Percentiles rank a stretch among this genome's conserved stretches.
These are phyloP conservation scores for Pammene aurita DNA, from an alignment of 2,888 invertebrate genomes.

Conservation along the genomic window DNA sequence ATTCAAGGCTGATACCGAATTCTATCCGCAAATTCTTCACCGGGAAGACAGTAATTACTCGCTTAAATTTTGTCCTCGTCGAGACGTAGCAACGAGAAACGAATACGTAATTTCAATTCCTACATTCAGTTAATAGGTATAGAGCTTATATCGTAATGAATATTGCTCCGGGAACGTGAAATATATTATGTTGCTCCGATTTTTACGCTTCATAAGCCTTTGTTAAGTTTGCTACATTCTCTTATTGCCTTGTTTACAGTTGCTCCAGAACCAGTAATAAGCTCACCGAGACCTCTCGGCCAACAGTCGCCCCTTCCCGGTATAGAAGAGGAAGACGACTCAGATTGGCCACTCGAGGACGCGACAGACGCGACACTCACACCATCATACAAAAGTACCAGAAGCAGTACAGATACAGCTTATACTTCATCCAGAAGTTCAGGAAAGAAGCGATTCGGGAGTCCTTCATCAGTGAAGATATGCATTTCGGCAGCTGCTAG, in stretches of 20 bases:
- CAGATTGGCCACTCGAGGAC: slow-evolving; percentile 82
- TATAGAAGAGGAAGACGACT: slow-evolving; percentile 92
- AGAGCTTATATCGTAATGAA: slow-evolving; percentile 43
- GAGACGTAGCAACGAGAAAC: slow-evolving; percentile 51
- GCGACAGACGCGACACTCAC: slow-evolving; percentile 78
- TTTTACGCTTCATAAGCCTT: slow-evolving; percentile 24
- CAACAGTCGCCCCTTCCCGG: slow-evolving; percentile 91
- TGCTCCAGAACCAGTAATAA: slow-evolving; percentile 80
- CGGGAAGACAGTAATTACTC: slow-evolving; percentile 56
- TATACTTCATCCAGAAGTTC: slow-evolving; percentile 78
- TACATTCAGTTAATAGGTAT: slow-evolving; percentile 48
- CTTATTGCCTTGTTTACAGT: slow-evolving; percentile 75
- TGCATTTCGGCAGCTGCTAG: slow-evolving; percentile 82
- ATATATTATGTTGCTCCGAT: slow-evolving; percentile 52
- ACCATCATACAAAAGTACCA: slow-evolving; percentile 79
- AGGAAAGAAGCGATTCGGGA: slow-evolving; percentile 80
- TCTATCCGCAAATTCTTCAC: slow-evolving; percentile 44
- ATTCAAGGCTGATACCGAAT: slow-evolving; percentile 44
- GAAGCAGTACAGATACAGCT: slow-evolving; percentile 79
- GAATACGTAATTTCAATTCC: slow-evolving; percentile 64
- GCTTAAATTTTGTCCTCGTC: slow-evolving; percentile 52
- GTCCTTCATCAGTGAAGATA: slow-evolving; percentile 84
- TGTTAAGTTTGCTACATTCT: slow-evolving; percentile 52
- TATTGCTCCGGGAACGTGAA: slow-evolving; percentile 42
- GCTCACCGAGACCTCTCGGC: slow-evolving; percentile 83